Base-by-base conservation (phyloP, 2,888 invertebrate genomes). In the Agonopterix alstromeriana region DNA sequence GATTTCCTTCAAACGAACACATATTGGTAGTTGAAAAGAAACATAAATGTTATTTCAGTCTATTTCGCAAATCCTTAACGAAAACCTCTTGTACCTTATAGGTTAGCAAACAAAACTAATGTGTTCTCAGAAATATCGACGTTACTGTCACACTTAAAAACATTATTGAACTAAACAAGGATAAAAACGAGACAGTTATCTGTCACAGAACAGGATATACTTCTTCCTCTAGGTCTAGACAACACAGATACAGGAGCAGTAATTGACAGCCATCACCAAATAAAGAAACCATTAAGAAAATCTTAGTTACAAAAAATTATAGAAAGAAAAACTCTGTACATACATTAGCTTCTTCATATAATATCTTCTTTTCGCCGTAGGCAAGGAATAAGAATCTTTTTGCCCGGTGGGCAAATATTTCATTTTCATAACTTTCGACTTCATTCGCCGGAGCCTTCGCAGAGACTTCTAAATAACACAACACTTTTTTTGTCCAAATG, bases 271-370 rank as follows among this genome's bases (percentile, higher is more conserved):
- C 42, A 10, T 11, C 12, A 45, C 45, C 12, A 45, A 35, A 9
- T 10, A 47, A 49, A 50, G 48, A 48, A 47, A 10, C 47, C 52
- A 53, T 43, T 44, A 48, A 42, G 11, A 8, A n/a, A 38, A 38
- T n/a, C 42, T 42, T 42, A 8, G 4, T 3, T 38, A 42, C 8
- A 42, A 42, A 42, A 42, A 42, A 53, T 54, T 2, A 49, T 10
- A 40, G 46, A 45, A 54, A 48, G 52, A 45, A 35, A n/a, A 36
- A 9, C 38, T 43, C 36, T 9, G 45, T 51, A 52, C 52, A 86
- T 90, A 92, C 92, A 89, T 84, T 78, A 91, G 73, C 74, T 92
- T 92, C 89, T 92, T 92, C 91, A 92, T 91, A 82, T 52, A 52
- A 49, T 92, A 86, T 82, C 91, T 86, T 75, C 91, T 88, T 77